These are phyloP conservation scores for Dasysyrphus tricinctus DNA, from an alignment of 2,888 invertebrate species.

Conservation along the genomic window DNA sequence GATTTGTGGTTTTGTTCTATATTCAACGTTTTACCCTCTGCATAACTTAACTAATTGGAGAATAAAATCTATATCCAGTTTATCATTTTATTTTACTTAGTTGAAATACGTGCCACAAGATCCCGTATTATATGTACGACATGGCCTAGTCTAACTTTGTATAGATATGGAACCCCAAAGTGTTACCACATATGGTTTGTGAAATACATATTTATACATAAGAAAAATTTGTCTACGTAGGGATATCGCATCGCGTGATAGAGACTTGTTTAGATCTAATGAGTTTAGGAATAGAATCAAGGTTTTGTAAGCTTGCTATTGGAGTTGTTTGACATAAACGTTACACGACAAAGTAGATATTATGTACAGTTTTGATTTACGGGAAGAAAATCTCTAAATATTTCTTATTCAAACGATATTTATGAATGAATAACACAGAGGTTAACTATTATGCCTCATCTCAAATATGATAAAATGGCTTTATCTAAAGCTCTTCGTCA, in stretches of 20 bases:
- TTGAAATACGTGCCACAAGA: background rate
- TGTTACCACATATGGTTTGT: slow-evolving; percentile 22
- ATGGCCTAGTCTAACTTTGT: slow-evolving; percentile 23
- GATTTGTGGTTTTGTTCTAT: slow-evolving; percentile 25
- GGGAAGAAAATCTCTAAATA: background rate
- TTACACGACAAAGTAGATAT: slow-evolving; percentile 1
- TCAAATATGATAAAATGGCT: too few species aligned
- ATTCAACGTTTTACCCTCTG: background rate
- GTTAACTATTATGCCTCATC: too few species aligned
- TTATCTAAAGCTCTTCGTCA: too few species aligned
- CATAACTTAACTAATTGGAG: background rate
- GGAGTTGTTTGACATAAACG: slow-evolving; percentile 5
- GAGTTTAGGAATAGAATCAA: slow-evolving; percentile 33
- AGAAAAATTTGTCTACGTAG: background rate
- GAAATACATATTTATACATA: background rate
- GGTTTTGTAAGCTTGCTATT: slow-evolving; percentile 16
- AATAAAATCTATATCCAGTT: background rate
- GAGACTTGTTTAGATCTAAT: slow-evolving; percentile 21
- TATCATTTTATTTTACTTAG: background rate
- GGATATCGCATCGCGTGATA: slow-evolving; percentile 48
- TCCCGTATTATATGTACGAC: slow-evolving; percentile 7
- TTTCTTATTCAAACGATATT: too few species aligned
- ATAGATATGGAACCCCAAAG: slow-evolving; percentile 34
- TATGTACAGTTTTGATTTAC: background rate
- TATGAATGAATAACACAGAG: too few species aligned